Conservation (phyloP, 1,140 invertebrate species). For the Sinella curviseta region DNA sequence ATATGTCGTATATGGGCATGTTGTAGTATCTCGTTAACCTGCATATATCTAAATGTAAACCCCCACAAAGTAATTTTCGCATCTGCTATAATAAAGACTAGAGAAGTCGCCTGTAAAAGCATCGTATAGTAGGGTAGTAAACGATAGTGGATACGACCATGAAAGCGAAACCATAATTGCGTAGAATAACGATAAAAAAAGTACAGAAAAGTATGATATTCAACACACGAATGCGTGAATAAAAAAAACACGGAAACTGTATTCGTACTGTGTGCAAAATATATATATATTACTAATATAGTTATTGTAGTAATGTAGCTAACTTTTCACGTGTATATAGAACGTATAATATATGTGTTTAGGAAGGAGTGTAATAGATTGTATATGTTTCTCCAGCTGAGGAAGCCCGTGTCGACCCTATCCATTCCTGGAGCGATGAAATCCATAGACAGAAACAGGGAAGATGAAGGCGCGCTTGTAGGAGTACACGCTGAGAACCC, state of each 20-base stretch:
- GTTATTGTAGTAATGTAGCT: background rate
- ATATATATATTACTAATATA: background rate
- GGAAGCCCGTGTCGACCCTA: slow-evolving; percentile 93
- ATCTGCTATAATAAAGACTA: no score
- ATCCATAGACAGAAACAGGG: slow-evolving; percentile 54
- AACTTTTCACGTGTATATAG: no score
- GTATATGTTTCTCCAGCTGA: slow-evolving; percentile 67
- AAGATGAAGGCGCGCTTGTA: slow-evolving; percentile 77
- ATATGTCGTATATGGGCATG: no score
- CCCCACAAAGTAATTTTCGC: no score
- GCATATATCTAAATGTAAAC: no score
- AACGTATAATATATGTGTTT: slow-evolving; percentile 8
- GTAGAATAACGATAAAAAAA: no score
- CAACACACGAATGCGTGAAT: background rate
- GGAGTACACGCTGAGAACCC: slow-evolving; percentile 84
- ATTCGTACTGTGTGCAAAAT: slow-evolving; percentile 13
- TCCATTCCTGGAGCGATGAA: slow-evolving; percentile 74
- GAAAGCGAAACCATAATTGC: no score
- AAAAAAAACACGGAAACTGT: background rate
- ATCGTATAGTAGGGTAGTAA: no score
- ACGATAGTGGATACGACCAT: no score
- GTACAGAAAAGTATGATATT: background rate
- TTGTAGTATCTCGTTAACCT: no score
- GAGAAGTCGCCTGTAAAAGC: no score
- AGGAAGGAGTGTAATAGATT: background rate